A percentile compares a stretch with the other conserved stretches of the same genome.
Conservation (phyloP, 1,140 invertebrate species). For the Papilio glaucus region DNA sequence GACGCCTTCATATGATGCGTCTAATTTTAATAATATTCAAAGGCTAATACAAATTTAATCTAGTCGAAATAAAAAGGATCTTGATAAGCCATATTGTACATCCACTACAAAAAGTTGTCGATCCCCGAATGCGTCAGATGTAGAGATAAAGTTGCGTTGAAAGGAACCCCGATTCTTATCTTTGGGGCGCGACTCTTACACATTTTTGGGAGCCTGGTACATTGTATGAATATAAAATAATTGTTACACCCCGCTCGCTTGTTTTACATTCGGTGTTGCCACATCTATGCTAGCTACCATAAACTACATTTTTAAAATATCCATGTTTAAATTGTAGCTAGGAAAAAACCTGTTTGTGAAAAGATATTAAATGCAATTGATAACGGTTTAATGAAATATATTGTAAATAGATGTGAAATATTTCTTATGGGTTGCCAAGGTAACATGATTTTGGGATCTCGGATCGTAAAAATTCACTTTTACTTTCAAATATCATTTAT, state of each 20-base stretch:
- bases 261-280: background rate
- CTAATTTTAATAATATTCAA: constrained; percentile 55
- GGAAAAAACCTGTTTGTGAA: too few relatives aligned
- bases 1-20: constrained; percentile 48
- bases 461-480: too few relatives aligned
- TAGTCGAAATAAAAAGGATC: constrained; percentile 65
- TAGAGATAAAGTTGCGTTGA: constrained; percentile 68
- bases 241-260: constrained; percentile 44
- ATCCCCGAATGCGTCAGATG: constrained; percentile 59
- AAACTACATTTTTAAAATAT: background rate
- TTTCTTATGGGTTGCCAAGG: too few relatives aligned
- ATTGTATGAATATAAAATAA: constrained; percentile 71
- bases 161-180: constrained; percentile 72
- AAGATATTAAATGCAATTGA: too few relatives aligned
- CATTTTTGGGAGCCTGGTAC: constrained; percentile 74
- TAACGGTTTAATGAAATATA: too few relatives aligned
- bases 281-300: background rate
- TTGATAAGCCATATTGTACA: constrained; percentile 50
- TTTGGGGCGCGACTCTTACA: constrained; percentile 61
- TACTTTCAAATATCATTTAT: too few relatives aligned
- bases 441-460: too few relatives aligned
- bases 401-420: too few relatives aligned
- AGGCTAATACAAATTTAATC: constrained; percentile 63
- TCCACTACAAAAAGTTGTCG: constrained; percentile 62
- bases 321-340: background rate